Percentiles rank a stretch among this genome's conserved stretches.
Evolutionary conservation across 2,888 invertebrate species (phyloP).

Genomic region (Ashinkailepas kermadecensis): DNA sequence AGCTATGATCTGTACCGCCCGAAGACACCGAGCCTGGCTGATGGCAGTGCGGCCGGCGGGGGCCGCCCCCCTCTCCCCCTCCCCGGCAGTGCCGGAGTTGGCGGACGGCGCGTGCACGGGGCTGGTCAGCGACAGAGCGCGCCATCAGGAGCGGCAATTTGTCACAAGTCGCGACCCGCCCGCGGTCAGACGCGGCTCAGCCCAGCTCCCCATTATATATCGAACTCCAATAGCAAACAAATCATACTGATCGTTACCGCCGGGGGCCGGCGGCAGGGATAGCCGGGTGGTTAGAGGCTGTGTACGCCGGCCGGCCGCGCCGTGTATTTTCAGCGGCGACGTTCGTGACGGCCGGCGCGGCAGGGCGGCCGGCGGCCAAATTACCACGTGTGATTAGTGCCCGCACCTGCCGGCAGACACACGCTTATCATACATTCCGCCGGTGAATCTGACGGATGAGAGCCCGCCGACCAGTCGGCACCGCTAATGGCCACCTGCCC

Average conservation of each 20-base stretch:
- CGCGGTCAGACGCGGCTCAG: too few relatives aligned
- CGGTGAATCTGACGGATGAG: conserved; percentile 12
- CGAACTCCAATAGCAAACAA: conserved; percentile 21
- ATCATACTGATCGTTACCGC: conserved; percentile 1
- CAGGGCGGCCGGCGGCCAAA: not conserved
- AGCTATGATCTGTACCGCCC: too few relatives aligned
- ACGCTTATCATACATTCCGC: conserved; percentile 20
- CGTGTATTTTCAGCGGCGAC: not conserved
- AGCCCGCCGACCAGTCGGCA: not conserved
- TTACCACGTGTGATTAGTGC: conserved; percentile 2
- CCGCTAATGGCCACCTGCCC: not conserved
- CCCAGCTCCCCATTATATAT: conserved; percentile 1
- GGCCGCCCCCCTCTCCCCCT: too few relatives aligned
- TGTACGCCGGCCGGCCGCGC: not conserved
- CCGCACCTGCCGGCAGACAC: not conserved
- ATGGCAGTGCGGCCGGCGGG: too few relatives aligned
- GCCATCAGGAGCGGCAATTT: not conserved
- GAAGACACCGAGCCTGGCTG: too few relatives aligned
- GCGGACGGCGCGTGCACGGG: too few relatives aligned
- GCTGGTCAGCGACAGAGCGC: too few relatives aligned
- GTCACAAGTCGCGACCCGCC: not conserved
- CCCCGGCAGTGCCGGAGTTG: too few relatives aligned
- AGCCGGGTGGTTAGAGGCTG: conserved; percentile 4
- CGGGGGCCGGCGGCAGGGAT: not conserved
- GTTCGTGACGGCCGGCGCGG: not conserved